Conservation (phyloP, 1,140 invertebrate genomes). For the Tachypleus tridentatus region DNA sequence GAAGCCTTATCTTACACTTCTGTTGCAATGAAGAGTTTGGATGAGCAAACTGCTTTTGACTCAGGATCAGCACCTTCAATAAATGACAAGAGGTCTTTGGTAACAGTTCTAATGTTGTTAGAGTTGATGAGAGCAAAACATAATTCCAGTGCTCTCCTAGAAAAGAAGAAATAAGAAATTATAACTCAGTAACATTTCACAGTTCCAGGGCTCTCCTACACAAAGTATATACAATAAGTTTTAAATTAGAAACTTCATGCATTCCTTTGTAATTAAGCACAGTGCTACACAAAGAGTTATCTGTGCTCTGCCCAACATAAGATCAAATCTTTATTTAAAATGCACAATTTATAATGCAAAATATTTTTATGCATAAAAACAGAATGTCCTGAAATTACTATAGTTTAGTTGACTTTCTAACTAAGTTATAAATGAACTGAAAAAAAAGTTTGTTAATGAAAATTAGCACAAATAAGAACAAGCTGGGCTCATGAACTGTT, state of each 20-base stretch:
- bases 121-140: conserved; percentile 93
- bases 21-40: conserved; percentile 86
- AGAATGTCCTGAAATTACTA: too few species aligned
- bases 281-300: neutral
- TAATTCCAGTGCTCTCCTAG: conserved; percentile 78
- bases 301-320: neutral
- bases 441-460: too few species aligned
- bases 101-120: conserved; percentile 88
- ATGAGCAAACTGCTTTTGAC: conserved; percentile 94
- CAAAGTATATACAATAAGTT: too few species aligned
- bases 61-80: conserved; percentile 90
- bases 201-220: neutral
- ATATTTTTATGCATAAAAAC: too few species aligned
- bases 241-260: too few species aligned
- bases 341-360: too few species aligned
- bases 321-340: neutral
- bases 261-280: too few species aligned
- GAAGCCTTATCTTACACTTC: conserved; percentile 48
- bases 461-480: too few species aligned
- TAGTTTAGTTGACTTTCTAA: too few species aligned
- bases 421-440: too few species aligned
- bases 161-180: neutral
- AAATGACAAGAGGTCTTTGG: conserved; percentile 83
- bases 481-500: too few species aligned
- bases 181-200: neutral